Conservation (phyloP, 2,888 invertebrate species). For the Gortyna flavago region DNA sequence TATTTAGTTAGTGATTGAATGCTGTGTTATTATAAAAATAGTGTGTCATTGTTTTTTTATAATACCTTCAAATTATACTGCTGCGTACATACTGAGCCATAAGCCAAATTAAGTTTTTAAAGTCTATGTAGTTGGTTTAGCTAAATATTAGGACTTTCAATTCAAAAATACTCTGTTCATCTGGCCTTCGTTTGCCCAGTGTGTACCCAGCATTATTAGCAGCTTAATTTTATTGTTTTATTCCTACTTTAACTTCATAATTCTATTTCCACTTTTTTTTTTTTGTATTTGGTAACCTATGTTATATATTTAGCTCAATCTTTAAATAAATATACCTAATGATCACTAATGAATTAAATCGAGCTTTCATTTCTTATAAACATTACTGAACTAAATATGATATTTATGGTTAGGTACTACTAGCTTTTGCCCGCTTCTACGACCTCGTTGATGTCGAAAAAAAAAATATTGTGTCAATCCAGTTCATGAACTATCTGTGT, state of each 20-base stretch:
- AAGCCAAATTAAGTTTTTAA: neutral
- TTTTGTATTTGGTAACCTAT: slow-evolving; percentile 59
- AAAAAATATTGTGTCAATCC: neutral
- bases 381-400: neutral
- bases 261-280: slow-evolving; percentile 45
- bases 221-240: slow-evolving; percentile 51
- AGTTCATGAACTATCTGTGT: too few species aligned
- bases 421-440: neutral
- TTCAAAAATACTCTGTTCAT: neutral
- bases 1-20: slow-evolving; percentile 78
- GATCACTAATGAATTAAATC: slow-evolving; percentile 63
- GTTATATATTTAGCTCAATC: slow-evolving; percentile 68
- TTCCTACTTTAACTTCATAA: slow-evolving; percentile 28
- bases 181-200: neutral
- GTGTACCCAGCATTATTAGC: slow-evolving; percentile 31
- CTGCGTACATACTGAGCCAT: slow-evolving; percentile 23
- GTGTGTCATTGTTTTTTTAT: slow-evolving; percentile 66
- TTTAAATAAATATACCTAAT: slow-evolving; percentile 64
- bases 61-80: slow-evolving; percentile 54
- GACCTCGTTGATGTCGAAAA: neutral
- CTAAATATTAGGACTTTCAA: neutral
- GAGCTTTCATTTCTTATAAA: slow-evolving; percentile 16
- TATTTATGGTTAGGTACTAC: too few species aligned
- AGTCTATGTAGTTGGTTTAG: neutral
- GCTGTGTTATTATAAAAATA: slow-evolving; percentile 80